Evolutionary conservation across 2,888 invertebrate species (phyloP).

Genomic region (Scaptomyza caliginosa): DNA sequence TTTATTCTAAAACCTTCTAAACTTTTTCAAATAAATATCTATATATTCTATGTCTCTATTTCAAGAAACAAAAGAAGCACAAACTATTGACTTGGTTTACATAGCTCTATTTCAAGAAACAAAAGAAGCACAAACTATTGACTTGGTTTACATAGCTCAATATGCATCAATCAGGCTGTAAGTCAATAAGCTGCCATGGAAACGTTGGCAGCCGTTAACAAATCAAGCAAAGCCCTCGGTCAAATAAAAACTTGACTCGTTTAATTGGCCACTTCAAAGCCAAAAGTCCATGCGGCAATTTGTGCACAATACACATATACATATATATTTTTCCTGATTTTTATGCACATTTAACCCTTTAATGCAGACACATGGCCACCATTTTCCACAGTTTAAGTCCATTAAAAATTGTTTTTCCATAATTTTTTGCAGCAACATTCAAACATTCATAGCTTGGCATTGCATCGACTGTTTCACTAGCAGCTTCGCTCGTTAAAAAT

Average conservation of each 20-base stretch:
- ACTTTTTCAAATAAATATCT: too few relatives aligned
- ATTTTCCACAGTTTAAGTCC: conserved; percentile 66
- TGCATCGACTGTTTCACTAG: conserved; percentile 39
- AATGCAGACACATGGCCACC: conserved; percentile 67
- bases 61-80: too few relatives aligned
- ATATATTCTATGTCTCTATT: too few relatives aligned
- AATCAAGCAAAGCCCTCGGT: conserved; percentile 27
- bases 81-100: too few relatives aligned
- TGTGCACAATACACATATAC: conserved; percentile 29
- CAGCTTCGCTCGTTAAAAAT: conserved; percentile 72
- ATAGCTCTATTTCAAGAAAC: too few relatives aligned
- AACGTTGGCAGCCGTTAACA: background rate
- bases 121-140: background rate
- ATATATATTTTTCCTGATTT: conserved; percentile 45
- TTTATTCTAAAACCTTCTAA: too few relatives aligned
- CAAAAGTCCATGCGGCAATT: conserved; percentile 56
- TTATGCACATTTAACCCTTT: conserved; percentile 70
- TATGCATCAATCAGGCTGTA: background rate
- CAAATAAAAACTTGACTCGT: conserved; percentile 29
- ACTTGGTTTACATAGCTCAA: background rate
- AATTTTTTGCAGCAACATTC: conserved; percentile 62
- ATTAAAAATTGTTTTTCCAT: conserved; percentile 77
- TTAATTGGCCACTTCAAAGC: conserved; percentile 59
- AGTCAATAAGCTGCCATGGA: conserved; percentile 3
- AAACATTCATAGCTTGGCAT: conserved; percentile 45